Conservation (phyloP, 64 coral and sea anemone genomes). For the Hydrozoanthus tunicans region DNA sequence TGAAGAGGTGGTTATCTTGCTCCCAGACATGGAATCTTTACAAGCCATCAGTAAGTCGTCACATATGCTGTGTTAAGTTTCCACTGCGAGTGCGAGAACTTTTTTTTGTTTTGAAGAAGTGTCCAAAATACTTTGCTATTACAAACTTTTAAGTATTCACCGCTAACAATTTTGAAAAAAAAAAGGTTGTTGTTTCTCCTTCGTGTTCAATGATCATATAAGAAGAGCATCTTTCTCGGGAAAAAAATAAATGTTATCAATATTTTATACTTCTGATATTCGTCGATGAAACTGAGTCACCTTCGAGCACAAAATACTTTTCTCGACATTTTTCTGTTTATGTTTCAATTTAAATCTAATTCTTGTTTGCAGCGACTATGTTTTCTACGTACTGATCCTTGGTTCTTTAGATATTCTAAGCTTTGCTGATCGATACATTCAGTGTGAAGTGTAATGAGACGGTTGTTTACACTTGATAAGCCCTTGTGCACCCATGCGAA, state of each 20-base stretch:
- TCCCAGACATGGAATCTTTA: no score
- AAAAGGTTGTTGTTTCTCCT: no score
- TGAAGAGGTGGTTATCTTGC: neutral
- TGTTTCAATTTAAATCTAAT: neutral
- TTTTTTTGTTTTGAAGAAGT: neutral
- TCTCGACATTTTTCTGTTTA: neutral
- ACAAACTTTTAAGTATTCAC: neutral
- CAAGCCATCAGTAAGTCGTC: no score
- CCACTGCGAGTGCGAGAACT: neutral
- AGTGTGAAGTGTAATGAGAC: neutral
- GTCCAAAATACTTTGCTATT: neutral
- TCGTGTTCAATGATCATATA: neutral
- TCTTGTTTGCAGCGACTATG: neutral
- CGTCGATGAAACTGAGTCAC: no score
- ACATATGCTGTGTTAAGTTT: neutral
- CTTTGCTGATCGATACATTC: neutral
- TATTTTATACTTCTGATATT: conserved; percentile 7
- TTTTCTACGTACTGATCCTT: neutral
- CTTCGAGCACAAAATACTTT: no score
- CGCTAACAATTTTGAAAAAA: neutral
- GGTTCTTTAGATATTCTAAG: neutral
- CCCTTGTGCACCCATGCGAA: neutral
- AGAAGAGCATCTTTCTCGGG: neutral
- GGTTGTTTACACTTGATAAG: neutral
- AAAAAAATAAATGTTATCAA: conserved; percentile 21